Base-by-base conservation (phyloP, 2,888 invertebrate species). In the Tupiocoris notatus region DNA sequence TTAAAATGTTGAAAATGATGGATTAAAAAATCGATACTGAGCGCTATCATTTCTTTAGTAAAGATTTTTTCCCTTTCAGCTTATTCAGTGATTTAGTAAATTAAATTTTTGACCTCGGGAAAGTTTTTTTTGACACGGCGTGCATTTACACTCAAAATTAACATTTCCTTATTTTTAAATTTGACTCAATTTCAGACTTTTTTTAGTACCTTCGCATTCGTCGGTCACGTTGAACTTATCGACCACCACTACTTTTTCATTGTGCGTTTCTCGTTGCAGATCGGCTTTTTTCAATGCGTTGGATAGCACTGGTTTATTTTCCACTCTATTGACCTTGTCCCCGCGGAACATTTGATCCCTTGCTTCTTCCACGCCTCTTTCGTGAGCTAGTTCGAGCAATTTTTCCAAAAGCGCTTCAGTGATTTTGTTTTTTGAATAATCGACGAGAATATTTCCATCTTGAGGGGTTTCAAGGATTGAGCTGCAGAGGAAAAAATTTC, bases 291-390 rank as follows among this genome's bases (percentile, higher is more conserved):
- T 89, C 62, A 99, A 87, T 1, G 99, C 99, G 93, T 92, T 88
- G 84, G 99, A 99, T 7, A 99, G 86, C 0, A 99, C 99, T n/a
- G 98, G 94, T 74, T 99, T 89, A 83, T 94, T 90, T 85, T 99
- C 99, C 98, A 98, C 99, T 83, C 96, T 95, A 86, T 99, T 99
- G 80, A 99, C 98, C 84, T 93, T 95, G 82, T 93, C 88, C n/a
- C 98, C 99, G 82, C 81, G 82, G 82, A 91, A 98, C 97, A 99
- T 97, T 22, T 92, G 93, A 85, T 94, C 90, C 79, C 98, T 88
- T 24, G 94, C 93, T 81, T 90, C 87, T 82, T 92, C 93, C 24
- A 99, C 91, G 81, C 92, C 90, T 16, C 73, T 21, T 3, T 39
- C 16, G 7, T 23, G n/a, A 1, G 73, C 73, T 17, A 73, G 21